Base-by-base conservation (phyloP, 2,888 invertebrate genomes). In the Ophion slaviceki region DNA sequence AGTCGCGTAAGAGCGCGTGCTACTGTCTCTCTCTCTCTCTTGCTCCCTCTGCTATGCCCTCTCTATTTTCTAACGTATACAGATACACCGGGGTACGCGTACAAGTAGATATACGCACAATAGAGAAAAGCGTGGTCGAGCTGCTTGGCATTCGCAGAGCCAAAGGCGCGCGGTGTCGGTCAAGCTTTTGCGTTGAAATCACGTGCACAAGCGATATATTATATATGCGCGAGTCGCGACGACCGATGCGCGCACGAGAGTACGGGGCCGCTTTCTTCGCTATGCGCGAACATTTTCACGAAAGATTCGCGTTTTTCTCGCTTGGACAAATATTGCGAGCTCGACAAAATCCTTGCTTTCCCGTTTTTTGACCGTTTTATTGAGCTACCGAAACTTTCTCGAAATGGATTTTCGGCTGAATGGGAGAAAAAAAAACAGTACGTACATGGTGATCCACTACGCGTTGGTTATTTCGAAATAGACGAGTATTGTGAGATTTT, bases 111-210 rank as follows among this genome's bases (percentile, higher is more conserved):
- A 32, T 74, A 36, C 57, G 20, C 6, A 45, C 68, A 64, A 59
- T 17, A n/a, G 20, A 32, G 57, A 74, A 61, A 75, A 59, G 11
- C 28, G 47, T 64, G n/a, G 80, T 68, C 28, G 74, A 76, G 71
- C 11, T 24, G 74, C 57, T 36, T 83, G 72, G 82, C 80, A 86
- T 86, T 85, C 76, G 75, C 28, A 32, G 62, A 68, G 59, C 66
- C 71, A 24, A 57, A 72, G n/a, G 14, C 68, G 32, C 68, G 10
- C 28, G 45, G 78, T 77, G 77, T 72, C 77, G 82, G 36, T 53
- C 67, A 83, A 83, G 74, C 83, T 80, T 83, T 83, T 78, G 78
- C 80, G 68, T 64, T 53, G 86, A 59, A 77, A 80, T 80, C 83
- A 86, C 80, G 83, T 74, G 83, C 86, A 70, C 80, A 76, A 61